phyloP scores from a whole-genome alignment of 2,888 invertebrate genomes.

The Disparrhopalites patrizii region DNA sequence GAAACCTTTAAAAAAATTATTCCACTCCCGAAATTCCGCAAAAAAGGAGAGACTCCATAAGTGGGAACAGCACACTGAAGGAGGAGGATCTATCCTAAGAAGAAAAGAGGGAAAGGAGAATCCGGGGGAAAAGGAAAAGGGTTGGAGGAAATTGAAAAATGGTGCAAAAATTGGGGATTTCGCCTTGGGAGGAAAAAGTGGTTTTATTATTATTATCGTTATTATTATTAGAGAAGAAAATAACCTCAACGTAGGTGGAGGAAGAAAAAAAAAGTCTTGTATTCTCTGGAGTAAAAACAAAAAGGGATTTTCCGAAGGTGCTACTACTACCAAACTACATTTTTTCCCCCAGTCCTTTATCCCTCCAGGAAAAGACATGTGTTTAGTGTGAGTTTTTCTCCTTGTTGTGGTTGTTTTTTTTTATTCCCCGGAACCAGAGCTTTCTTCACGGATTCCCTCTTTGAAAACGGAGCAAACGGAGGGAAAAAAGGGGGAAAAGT shows the following conservation, averaged over 20 bases:
- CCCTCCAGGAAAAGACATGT: constrained; percentile 1
- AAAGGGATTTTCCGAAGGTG: too few relatives aligned
- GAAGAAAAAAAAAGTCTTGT: neutral
- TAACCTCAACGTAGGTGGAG: neutral
- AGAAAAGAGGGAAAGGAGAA: neutral
- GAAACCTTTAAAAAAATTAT: too few relatives aligned
- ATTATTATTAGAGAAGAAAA: too few relatives aligned
- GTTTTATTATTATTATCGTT: neutral
- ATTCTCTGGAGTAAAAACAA: neutral
- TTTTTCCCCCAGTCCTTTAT: neutral
- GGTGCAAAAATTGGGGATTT: neutral
- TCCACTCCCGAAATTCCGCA: too few relatives aligned
- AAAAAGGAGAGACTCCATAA: too few relatives aligned
- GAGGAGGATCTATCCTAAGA: neutral
- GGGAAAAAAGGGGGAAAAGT: neutral
- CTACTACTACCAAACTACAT: too few relatives aligned
- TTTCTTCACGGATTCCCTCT: neutral
- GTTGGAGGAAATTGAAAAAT: neutral
- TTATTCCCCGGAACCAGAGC: neutral
- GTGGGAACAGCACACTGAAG: neutral
- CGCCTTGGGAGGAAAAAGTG: neutral
- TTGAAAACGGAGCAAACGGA: neutral
- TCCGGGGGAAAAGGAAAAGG: neutral
- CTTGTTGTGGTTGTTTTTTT: neutral
- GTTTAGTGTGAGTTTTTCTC: neutral